Conservation (phyloP, 2,797 vertebrate genomes). For the Sebastes goodei region DNA sequence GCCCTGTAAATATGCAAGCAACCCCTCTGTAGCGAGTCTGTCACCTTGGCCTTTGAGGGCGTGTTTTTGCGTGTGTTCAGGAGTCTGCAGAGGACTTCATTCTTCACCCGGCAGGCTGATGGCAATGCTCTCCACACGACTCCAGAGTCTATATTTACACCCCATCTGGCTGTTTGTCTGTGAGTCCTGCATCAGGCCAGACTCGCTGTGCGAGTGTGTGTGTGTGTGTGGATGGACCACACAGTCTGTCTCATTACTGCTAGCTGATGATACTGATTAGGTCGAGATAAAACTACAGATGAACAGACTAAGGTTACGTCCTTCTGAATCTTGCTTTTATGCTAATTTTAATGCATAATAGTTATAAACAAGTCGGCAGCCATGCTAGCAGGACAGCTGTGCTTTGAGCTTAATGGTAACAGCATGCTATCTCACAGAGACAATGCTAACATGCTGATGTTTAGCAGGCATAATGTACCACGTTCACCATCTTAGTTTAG, state of each 20-base stretch:
- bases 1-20: conserved; percentile 34
- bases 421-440: background rate
- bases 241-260: conserved; percentile 43
- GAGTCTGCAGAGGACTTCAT: conserved; percentile 80
- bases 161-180: conserved; percentile 84
- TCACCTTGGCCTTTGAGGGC: conserved; percentile 79
- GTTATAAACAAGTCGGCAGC: background rate
- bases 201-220: conserved; percentile 34
- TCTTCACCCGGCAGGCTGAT: conserved; percentile 83
- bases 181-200: conserved; percentile 68
- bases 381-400: background rate
- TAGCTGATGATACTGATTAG: conserved; percentile 51
- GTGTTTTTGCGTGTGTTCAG: conserved; percentile 67
- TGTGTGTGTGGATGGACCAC: background rate
- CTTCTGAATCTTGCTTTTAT: conserved; percentile 28
- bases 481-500: background rate
- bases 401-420: conserved; percentile 1
- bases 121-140: conserved; percentile 83
- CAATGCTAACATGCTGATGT: background rate
- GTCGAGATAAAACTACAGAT: conserved; percentile 36
- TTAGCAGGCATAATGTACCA: background rate
- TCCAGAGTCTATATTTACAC: conserved; percentile 84
- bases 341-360: conserved; percentile 8
- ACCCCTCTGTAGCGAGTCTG: conserved; percentile 54
- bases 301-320: conserved; percentile 39